Evolutionary conservation across 2,888 invertebrate genomes (phyloP).

Genomic region (Thera britannica): DNA sequence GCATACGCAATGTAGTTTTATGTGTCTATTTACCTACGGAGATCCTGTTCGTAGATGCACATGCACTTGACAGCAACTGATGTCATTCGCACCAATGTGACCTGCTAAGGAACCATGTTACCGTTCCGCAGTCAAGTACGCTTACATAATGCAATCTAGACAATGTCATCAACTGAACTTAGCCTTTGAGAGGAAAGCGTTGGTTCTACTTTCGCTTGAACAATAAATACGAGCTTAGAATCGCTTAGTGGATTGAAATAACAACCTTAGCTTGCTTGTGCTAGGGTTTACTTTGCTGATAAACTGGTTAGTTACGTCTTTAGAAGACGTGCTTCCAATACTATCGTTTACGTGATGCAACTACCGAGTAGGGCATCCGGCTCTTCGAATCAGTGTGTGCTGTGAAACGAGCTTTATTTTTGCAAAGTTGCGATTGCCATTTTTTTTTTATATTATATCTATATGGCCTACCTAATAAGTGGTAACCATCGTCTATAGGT

Average conservation of each 20-base stretch:
- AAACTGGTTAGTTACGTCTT: constrained; percentile 47
- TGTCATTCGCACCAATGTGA: constrained; percentile 80
- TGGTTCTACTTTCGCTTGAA: constrained; percentile 73
- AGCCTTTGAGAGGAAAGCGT: constrained; percentile 60
- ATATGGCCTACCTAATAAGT: too few relatives aligned
- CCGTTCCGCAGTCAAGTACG: constrained; percentile 75
- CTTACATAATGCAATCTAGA: constrained; percentile 78
- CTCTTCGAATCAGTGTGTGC: constrained; percentile 12
- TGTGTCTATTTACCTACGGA: too few relatives aligned
- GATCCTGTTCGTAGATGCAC: constrained; percentile 76
- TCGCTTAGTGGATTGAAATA: constrained; percentile 44
- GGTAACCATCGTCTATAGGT: too few relatives aligned
- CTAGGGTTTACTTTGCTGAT: constrained; percentile 50
- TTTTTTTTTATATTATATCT: too few relatives aligned
- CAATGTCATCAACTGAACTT: constrained; percentile 67
- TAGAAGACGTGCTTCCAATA: constrained; percentile 50
- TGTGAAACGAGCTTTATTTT: constrained; percentile 5
- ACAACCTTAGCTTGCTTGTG: constrained; percentile 50
- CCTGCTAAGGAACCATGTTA: constrained; percentile 80
- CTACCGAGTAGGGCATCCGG: constrained; percentile 58
- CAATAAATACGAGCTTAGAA: constrained; percentile 56
- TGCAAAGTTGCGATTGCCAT: too few relatives aligned
- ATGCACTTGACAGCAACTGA: constrained; percentile 74
- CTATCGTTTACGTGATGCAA: constrained; percentile 80
- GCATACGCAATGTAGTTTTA: constrained; percentile 81